A percentile compares a stretch with the other conserved stretches of the same genome.
These are phyloP conservation scores for Ochropacha duplaris DNA, from an alignment of 2,888 invertebrate genomes.

Conservation along the genomic window DNA sequence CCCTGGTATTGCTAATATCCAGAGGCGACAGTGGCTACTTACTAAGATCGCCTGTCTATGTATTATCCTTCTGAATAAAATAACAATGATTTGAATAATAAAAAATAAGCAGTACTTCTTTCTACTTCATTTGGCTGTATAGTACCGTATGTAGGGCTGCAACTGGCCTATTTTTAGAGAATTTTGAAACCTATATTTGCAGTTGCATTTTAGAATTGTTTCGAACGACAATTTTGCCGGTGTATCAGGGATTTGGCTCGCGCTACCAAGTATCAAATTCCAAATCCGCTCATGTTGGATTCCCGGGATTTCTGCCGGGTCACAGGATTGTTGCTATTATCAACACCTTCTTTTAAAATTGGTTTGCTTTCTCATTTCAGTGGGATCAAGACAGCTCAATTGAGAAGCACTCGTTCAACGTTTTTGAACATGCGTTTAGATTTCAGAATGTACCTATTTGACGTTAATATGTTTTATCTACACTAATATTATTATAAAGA, in stretches of 20 bases:
- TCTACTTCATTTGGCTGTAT: neutral
- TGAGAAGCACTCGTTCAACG: neutral
- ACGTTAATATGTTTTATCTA: neutral
- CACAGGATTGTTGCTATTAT: constrained; percentile 33
- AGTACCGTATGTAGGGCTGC: neutral
- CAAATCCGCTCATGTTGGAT: constrained; percentile 40
- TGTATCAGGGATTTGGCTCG: constrained; percentile 34
- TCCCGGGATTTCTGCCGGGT: constrained; percentile 29
- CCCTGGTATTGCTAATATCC: too few species aligned
- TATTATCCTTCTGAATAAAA: neutral
- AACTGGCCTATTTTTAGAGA: neutral
- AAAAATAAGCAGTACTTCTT: neutral
- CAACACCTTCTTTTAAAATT: constrained; percentile 35
- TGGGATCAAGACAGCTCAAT: neutral
- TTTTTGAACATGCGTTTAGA: neutral
- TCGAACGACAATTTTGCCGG: constrained; percentile 28
- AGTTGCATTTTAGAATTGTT: constrained; percentile 26
- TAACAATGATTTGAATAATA: neutral
- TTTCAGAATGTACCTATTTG: too few species aligned
- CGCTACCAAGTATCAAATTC: constrained; percentile 41
- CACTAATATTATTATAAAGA: neutral
- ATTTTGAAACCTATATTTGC: constrained; percentile 2
- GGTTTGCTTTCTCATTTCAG: constrained; percentile 30
- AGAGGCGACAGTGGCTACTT: too few species aligned
- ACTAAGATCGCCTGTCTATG: too few species aligned